Percentiles rank a stretch among this genome's conserved stretches.
These are phyloP conservation scores for Pseudochirops corinnae DNA, from an alignment of 2,797 vertebrate genomes.

Conservation along the genomic window DNA sequence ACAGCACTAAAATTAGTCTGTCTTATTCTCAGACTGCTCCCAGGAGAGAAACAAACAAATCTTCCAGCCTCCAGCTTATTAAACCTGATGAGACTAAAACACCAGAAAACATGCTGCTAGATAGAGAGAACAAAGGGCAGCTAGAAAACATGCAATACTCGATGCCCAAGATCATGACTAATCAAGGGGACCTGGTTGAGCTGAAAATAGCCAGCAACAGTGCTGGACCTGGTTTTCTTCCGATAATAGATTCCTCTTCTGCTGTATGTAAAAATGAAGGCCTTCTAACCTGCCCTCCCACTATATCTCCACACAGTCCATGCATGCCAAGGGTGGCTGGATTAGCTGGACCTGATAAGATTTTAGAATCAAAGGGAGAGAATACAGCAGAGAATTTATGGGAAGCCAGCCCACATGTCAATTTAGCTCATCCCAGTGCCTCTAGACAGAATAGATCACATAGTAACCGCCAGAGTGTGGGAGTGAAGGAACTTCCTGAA, in stretches of 20 bases:
- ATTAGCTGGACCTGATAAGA: not conserved
- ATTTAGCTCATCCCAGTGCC: not conserved
- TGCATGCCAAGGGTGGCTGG: not conserved
- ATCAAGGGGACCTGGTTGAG: not conserved
- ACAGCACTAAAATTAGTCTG: constrained; percentile 46
- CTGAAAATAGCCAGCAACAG: not conserved
- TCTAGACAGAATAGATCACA: constrained; percentile 11
- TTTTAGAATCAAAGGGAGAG: fast-evolving
- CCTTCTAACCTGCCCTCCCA: not conserved
- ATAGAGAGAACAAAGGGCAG: constrained; percentile 37
- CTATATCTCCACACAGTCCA: not conserved
- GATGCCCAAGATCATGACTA: not conserved
- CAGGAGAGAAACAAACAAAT: not conserved
- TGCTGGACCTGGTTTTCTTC: not conserved
- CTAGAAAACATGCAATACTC: not conserved
- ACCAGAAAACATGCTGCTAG: not conserved
- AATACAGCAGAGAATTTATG: not conserved
- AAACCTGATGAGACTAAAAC: not conserved
- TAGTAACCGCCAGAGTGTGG: not conserved
- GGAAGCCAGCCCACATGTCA: constrained; percentile 33
- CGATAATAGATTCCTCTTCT: not conserved
- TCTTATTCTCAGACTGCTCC: not conserved
- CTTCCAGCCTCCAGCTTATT: not conserved
- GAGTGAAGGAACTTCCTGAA: constrained; percentile 56
- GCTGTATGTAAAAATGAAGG: not conserved